These are phyloP conservation scores for Zingel zingel DNA, from an alignment of 2,113 vertebrate species.

Conservation along the genomic window DNA sequence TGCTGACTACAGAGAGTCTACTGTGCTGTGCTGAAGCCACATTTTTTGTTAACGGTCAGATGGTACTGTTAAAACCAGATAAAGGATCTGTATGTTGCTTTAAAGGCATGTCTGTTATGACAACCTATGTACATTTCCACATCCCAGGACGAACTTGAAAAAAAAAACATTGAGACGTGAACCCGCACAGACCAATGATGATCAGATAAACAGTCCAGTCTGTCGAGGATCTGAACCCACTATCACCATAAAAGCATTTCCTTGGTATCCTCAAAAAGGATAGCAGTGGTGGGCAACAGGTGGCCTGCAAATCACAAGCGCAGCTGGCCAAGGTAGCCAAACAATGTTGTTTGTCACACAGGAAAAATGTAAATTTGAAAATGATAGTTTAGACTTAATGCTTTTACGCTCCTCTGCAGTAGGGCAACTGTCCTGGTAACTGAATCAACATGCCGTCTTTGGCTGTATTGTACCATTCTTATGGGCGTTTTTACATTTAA, in stretches of 20 bases:
- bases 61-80: constrained; percentile 8
- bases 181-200: constrained; percentile 29
- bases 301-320: constrained; percentile 61
- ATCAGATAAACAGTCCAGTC: constrained; percentile 67
- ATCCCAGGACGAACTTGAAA: constrained; percentile 24
- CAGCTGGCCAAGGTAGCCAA: constrained; percentile 25
- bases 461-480: neutral
- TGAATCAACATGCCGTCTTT: constrained; percentile 1
- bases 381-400: neutral
- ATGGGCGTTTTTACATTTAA: constrained; percentile 11
- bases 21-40: constrained; percentile 50
- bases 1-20: constrained; percentile 62
- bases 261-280: constrained; percentile 56
- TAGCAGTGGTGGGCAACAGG: constrained; percentile 38
- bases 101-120: constrained; percentile 11
- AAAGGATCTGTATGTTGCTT: constrained; percentile 32
- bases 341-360: constrained; percentile 39
- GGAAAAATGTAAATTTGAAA: constrained; percentile 13
- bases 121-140: constrained; percentile 35
- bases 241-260: constrained; percentile 67
- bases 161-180: constrained; percentile 25
- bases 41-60: constrained; percentile 43
- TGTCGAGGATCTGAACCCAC: constrained; percentile 50
- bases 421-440: neutral
- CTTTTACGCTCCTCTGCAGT: constrained; percentile 28